phyloP scores from a whole-genome alignment of 2,113 vertebrate genomes.

The Microcebus lehilahytsara region DNA sequence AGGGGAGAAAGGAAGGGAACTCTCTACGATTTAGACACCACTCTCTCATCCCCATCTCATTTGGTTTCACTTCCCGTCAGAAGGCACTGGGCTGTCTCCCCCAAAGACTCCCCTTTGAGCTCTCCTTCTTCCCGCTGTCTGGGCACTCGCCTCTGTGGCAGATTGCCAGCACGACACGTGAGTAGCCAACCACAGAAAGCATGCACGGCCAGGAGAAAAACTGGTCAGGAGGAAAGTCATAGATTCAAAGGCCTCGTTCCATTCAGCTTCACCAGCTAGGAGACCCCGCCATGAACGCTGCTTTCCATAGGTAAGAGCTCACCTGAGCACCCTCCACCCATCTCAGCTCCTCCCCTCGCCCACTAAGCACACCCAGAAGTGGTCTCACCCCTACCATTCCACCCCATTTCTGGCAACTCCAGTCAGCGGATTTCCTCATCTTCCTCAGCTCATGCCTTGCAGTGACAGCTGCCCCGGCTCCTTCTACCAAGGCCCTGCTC shows the following conservation, averaged over 20 bases:
- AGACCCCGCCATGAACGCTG: neutral
- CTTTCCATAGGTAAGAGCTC: neutral
- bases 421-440: neutral
- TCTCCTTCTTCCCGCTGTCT: neutral
- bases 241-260: neutral
- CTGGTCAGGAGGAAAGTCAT: neutral
- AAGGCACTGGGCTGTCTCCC: neutral
- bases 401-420: neutral
- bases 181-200: neutral
- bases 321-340: rapidly evolving
- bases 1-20: neutral
- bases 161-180: rapidly evolving
- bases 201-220: neutral
- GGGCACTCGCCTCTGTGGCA: no score
- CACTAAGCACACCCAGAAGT: neutral
- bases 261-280: neutral
- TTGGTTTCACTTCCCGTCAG: neutral
- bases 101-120: neutral
- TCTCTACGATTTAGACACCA: neutral
- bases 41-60: neutral
- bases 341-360: neutral
- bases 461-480: neutral
- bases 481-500: neutral
- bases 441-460: neutral
- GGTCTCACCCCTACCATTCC: neutral